phyloP scores from a whole-genome alignment of 2,797 vertebrate species.

The Fratercula arctica region DNA sequence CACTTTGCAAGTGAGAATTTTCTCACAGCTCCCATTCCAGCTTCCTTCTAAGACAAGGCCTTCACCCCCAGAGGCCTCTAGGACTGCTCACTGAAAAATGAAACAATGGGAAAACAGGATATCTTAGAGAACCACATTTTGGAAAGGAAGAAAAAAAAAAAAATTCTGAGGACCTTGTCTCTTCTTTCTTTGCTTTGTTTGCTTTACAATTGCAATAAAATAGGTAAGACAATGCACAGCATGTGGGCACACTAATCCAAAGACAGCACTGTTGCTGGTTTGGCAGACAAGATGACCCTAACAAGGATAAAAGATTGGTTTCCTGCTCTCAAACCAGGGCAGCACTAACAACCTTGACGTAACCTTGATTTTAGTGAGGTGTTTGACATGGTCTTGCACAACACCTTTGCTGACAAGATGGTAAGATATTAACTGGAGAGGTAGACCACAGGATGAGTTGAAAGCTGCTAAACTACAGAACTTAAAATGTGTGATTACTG shows the following conservation, averaged over 20 bases:
- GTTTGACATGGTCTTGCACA: background rate
- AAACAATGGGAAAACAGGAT: background rate
- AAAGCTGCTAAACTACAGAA: background rate
- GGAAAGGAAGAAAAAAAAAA: background rate
- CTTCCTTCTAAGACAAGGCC: background rate
- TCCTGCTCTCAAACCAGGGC: background rate
- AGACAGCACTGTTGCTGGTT: background rate
- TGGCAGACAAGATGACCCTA: background rate
- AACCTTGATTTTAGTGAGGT: background rate
- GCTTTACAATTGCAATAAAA: background rate
- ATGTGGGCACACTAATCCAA: background rate
- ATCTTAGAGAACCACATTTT: background rate
- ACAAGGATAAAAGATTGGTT: background rate
- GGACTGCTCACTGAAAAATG: background rate
- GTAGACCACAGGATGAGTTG: background rate
- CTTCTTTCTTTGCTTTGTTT: background rate
- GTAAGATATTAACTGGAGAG: background rate
- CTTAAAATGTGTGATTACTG: background rate
- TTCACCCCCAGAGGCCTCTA: background rate
- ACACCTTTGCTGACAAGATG: background rate
- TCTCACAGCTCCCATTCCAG: constrained; percentile 1
- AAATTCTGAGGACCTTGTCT: background rate
- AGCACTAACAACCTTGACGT: background rate
- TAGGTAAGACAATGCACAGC: background rate
- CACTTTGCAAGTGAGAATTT: constrained; percentile 38